These are phyloP conservation scores for Amblyjoppa proteus DNA, from an alignment of 2,888 invertebrate genomes.

Conservation along the genomic window DNA sequence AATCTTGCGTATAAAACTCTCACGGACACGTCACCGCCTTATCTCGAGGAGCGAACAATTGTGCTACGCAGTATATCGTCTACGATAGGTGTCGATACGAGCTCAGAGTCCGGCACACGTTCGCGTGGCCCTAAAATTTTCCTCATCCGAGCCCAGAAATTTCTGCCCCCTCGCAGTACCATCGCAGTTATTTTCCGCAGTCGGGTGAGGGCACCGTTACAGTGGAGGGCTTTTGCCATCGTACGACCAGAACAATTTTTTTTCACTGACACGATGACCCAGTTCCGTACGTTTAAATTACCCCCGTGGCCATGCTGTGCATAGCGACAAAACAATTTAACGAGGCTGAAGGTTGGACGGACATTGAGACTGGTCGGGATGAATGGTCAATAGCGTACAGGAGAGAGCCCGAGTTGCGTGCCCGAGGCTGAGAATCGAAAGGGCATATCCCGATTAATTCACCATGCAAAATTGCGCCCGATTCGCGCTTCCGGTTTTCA, in stretches of 20 bases:
- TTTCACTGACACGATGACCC: conserved; percentile 52
- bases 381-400: conserved; percentile 51
- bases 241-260: conserved; percentile 34
- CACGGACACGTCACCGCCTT: neutral
- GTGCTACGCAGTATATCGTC: conserved; percentile 1
- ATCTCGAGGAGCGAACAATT: conserved; percentile 3
- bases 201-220: neutral
- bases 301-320: neutral
- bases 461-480: neutral
- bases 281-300: conserved; percentile 36
- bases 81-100: conserved; percentile 14
- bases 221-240: neutral
- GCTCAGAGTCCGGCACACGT: neutral
- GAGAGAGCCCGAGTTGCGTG: neutral
- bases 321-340: conserved; percentile 57
- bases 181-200: neutral
- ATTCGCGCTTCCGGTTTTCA: neutral
- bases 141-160: neutral
- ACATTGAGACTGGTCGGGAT: conserved; percentile 67
- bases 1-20: neutral
- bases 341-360: conserved; percentile 65
- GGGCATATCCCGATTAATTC: neutral
- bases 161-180: neutral
- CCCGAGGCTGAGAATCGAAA: neutral
- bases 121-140: neutral